Percentiles rank a stretch among this genome's conserved stretches.
phyloP scores from a whole-genome alignment of 2,888 invertebrate species.

The Acrobasis suavella region DNA sequence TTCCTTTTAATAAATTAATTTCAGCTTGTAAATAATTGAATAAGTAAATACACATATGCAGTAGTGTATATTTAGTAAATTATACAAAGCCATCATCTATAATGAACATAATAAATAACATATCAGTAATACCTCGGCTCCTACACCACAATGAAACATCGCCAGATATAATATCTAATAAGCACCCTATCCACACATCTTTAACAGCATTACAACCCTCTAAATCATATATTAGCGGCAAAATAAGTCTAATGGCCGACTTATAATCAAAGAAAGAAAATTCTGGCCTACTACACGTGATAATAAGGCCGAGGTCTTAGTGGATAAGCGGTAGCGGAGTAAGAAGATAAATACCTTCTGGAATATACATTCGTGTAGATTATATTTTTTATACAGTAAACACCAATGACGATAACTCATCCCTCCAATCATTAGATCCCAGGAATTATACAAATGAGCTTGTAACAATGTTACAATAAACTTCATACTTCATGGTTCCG shows the following conservation, averaged over 20 bases:
- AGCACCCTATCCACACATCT: conserved; percentile 38
- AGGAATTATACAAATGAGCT: too few relatives aligned
- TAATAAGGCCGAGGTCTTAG: conserved; percentile 34
- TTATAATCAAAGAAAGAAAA: conserved; percentile 79
- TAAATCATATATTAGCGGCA: conserved; percentile 80
- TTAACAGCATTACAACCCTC: conserved; percentile 48
- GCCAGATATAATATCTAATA: conserved; percentile 49
- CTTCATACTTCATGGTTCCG: too few relatives aligned
- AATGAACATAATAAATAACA: conserved; percentile 20
- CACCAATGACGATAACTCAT: too few relatives aligned
- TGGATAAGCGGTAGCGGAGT: conserved; percentile 36
- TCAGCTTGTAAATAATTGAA: too few relatives aligned
- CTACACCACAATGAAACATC: conserved; percentile 7
- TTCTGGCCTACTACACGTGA: conserved; percentile 63
- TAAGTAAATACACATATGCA: too few relatives aligned
- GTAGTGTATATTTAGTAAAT: too few relatives aligned
- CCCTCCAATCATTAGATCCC: too few relatives aligned
- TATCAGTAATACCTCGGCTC: conserved; percentile 12
- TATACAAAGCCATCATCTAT: neutral
- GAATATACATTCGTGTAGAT: too few relatives aligned
- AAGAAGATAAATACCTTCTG: too few relatives aligned
- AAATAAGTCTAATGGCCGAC: conserved; percentile 76
- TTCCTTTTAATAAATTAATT: too few relatives aligned
- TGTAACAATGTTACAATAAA: too few relatives aligned
- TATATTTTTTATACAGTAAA: too few relatives aligned